Conservation (phyloP, 2,113 vertebrate species). For the Ovibos moschatus region DNA sequence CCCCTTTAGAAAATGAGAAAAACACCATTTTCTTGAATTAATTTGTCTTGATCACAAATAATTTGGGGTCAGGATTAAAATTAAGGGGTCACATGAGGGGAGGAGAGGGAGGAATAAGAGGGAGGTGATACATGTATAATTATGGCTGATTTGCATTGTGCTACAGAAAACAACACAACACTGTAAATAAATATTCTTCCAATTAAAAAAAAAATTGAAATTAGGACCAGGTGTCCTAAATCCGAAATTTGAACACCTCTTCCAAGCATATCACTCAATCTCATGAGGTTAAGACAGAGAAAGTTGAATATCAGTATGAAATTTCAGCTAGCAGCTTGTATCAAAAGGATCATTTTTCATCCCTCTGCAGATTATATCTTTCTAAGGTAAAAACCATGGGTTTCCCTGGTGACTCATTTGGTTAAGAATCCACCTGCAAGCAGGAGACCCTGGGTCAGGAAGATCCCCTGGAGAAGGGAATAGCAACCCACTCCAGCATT, state of each 20-base stretch:
- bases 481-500: neutral
- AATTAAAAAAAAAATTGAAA: neutral
- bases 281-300: neutral
- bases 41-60: conserved; percentile 5
- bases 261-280: neutral
- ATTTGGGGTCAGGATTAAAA: neutral
- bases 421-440: neutral
- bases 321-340: neutral
- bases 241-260: neutral
- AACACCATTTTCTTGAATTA: neutral
- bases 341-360: neutral
- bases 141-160: neutral
- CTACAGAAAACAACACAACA: neutral
- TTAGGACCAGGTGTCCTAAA: neutral
- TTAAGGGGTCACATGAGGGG: neutral
- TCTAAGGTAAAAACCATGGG: neutral
- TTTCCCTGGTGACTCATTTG: neutral
- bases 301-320: neutral
- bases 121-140: neutral
- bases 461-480: neutral
- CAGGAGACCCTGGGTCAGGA: neutral
- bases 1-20: conserved; percentile 34
- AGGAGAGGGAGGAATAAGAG: neutral
- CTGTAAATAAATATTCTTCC: neutral
- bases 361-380: neutral